Base-by-base conservation (phyloP, 2,888 invertebrate genomes). In the Melanotus villosus region DNA sequence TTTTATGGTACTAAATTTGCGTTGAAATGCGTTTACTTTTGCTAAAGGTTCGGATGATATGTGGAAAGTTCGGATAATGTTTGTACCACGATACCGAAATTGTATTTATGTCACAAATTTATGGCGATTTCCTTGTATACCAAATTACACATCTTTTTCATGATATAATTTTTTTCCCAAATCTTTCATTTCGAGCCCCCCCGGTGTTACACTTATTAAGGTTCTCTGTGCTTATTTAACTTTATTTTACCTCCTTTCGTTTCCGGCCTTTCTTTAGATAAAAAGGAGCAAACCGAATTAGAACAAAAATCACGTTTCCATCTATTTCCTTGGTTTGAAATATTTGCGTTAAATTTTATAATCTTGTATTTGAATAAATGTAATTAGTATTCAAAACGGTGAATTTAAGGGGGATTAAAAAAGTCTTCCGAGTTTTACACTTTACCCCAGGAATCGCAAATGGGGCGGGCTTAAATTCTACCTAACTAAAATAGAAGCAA, bases 271-370 rank as follows among this genome's bases (percentile, higher is more conserved):
- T 26, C n/a, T n/a, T 3, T 26, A 26, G 26, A 7, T 26, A 26
- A 26, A 7, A 7, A 26, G 26, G 26, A 7, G n/a, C 3, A 47
- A 47, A 47, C 12, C 23, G 47, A n/a, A 26, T 47, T 47, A 47
- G n/a, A 2, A 23, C 5, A 43, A 47, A 47, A 3, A 6, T 47
- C 21, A 52, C 52, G 52, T 52, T 26, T n/a, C 23, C 12, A 26
- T 19, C 2, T 38, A 38, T 38, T 45, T 32, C 19, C 10, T 16
- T 32, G 16, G 9, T 16, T 6, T 1, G 23, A 47, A 32, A 60
- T 32, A 36, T 36, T 63, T 30, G 9, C 14, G 14, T 62, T 21
- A 41, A 18, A 45, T 43, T 41, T 34, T n/a, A 21, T n/a, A 63
- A 45, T 14, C 9, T 21, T 52, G 1, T 43, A 16, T 38, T 43